phyloP scores from a whole-genome alignment of 64 coral and sea anemone species.

The Stichodactyla mertensii region DNA sequence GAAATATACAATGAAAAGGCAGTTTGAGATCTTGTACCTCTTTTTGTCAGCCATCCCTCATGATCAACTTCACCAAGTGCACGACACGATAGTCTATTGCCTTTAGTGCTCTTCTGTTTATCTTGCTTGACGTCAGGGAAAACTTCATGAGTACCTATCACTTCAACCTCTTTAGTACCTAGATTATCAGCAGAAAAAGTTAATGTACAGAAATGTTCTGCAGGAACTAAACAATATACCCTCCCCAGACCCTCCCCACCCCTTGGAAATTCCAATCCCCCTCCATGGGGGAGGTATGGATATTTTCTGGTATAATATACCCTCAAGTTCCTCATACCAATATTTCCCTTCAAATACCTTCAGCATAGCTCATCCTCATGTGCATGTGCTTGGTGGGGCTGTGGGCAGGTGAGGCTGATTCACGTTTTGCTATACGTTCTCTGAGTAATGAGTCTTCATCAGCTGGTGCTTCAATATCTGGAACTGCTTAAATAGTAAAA shows the following conservation, averaged over 20 bases:
- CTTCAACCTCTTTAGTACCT: conserved; percentile 72
- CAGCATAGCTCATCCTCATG: conserved; percentile 89
- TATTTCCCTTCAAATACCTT: conserved; percentile 32
- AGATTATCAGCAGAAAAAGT: background rate
- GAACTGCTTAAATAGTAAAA: background rate
- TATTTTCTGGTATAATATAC: background rate
- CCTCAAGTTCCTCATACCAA: background rate
- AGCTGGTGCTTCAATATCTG: conserved; percentile 14
- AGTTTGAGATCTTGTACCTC: conserved; percentile 42
- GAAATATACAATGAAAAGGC: no score
- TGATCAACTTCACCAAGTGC: conserved; percentile 83
- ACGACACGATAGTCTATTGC: conserved; percentile 69
- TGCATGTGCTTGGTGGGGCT: conserved; percentile 74
- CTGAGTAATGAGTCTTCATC: conserved; percentile 46
- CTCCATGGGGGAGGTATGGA: background rate
- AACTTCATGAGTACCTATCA: conserved; percentile 70
- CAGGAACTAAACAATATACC: no score
- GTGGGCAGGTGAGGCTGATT: conserved; percentile 19
- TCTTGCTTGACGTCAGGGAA: conserved; percentile 10
- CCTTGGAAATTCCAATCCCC: background rate
- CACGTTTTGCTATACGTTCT: conserved; percentile 24
- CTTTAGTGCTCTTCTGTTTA: conserved; percentile 33
- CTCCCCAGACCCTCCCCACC: no score
- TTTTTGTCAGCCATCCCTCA: conserved; percentile 96
- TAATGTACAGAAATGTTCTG: no score